Evolutionary conservation across 2,797 vertebrate genomes (phyloP).

Genomic region (Chromis chromis): DNA sequence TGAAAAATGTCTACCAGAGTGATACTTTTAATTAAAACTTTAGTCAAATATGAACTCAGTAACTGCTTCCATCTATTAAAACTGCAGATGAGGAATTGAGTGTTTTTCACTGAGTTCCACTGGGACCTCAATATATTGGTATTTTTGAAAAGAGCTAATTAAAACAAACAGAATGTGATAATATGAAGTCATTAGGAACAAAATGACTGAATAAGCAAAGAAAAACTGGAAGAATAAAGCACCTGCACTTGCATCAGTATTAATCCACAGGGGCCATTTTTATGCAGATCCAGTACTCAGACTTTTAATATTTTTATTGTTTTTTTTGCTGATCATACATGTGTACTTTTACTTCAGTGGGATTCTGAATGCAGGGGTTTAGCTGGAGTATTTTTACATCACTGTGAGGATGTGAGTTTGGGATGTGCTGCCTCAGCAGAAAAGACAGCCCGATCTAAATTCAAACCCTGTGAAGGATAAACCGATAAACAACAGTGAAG

Average conservation of each 20-base stretch:
- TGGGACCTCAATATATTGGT: too few species aligned
- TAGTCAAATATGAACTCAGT: too few species aligned
- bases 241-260: not conserved
- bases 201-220: too few species aligned
- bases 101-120: too few species aligned
- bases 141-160: too few species aligned
- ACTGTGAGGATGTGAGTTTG: not conserved
- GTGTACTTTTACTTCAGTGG: not conserved
- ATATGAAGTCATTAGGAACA: too few species aligned
- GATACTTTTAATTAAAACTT: too few species aligned
- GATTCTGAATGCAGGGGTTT: not conserved
- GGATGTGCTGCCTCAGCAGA: not conserved
- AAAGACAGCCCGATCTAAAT: not conserved
- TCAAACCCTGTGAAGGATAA: slow-evolving; percentile 32
- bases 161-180: too few species aligned
- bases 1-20: too few species aligned
- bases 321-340: not conserved
- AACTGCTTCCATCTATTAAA: too few species aligned
- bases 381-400: not conserved
- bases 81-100: too few species aligned
- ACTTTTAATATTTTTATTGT: not conserved
- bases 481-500: slow-evolving; percentile 30
- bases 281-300: not conserved
- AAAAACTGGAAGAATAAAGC: too few species aligned
- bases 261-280: not conserved